Evolutionary conservation across 2,888 invertebrate species (phyloP).

Genomic region (Ormyrus nitidulus): DNA sequence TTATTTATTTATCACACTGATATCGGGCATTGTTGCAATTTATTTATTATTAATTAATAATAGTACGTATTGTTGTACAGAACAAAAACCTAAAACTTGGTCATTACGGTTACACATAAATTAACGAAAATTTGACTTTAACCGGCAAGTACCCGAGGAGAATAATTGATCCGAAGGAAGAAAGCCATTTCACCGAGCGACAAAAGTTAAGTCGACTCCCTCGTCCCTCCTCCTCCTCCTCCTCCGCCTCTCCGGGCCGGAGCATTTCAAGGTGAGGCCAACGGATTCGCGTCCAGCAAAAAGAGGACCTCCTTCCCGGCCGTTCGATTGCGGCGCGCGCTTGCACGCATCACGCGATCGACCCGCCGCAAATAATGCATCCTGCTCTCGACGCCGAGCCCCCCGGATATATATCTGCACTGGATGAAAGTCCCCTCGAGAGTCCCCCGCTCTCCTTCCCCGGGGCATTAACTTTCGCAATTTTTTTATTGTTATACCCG

Average conservation of each 20-base stretch:
- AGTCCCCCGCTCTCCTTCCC: background rate
- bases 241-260: background rate
- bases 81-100: no score
- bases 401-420: background rate
- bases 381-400: background rate
- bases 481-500: background rate
- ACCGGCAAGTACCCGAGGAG: no score
- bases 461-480: background rate
- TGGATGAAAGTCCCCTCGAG: slow-evolving; percentile 6
- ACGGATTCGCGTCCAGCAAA: slow-evolving; percentile 36
- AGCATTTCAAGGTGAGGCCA: slow-evolving; percentile 48
- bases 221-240: background rate
- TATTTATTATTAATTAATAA: no score
- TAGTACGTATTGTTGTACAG: no score
- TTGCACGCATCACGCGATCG: slow-evolving; percentile 2
- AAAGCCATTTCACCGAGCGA: no score
- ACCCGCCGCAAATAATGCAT: background rate
- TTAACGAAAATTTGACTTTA: no score
- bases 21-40: no score
- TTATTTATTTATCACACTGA: no score
- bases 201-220: background rate
- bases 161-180: no score
- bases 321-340: slow-evolving; percentile 20
- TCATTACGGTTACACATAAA: no score
- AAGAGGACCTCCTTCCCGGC: slow-evolving; percentile 22